A percentile compares a stretch with the other conserved stretches of the same genome.
These are phyloP conservation scores for Cyrtonyx montezumae DNA, from an alignment of 2,113 vertebrate genomes.

Conservation along the genomic window DNA sequence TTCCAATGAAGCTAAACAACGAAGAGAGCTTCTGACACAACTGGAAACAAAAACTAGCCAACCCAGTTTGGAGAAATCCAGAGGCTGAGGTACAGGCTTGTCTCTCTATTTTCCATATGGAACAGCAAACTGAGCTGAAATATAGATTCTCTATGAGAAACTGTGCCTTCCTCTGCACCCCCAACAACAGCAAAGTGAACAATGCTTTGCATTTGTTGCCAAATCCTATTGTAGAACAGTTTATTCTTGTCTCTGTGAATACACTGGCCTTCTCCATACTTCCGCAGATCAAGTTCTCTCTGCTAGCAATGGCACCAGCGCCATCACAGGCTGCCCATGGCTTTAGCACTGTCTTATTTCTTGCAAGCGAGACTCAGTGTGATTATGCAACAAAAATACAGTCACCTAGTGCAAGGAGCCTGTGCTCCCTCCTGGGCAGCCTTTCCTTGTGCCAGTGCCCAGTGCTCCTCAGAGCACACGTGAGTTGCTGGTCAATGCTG, in stretches of 20 bases:
- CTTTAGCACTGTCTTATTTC: background rate
- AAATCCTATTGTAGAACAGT: background rate
- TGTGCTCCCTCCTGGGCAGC: rapidly evolving
- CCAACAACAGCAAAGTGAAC: constrained; percentile 2
- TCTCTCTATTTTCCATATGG: background rate
- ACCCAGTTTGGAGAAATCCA: background rate
- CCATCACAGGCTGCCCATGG: background rate
- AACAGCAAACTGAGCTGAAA: constrained; percentile 15
- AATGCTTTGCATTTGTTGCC: background rate
- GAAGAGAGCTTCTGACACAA: background rate
- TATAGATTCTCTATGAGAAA: background rate
- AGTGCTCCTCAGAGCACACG: background rate
- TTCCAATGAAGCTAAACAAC: background rate
- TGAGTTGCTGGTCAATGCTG: background rate
- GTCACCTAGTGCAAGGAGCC: background rate
- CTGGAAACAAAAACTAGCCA: background rate
- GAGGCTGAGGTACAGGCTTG: background rate
- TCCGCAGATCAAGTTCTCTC: background rate
- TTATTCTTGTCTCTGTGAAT: constrained; percentile 47
- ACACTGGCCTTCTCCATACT: background rate
- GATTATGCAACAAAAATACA: background rate
- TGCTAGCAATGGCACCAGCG: background rate
- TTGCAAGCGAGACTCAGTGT: background rate
- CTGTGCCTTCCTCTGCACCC: constrained; percentile 1
- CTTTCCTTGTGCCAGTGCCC: background rate